Base-by-base conservation (phyloP, 1,140 invertebrate genomes). In the Monochamus saltuarius region DNA sequence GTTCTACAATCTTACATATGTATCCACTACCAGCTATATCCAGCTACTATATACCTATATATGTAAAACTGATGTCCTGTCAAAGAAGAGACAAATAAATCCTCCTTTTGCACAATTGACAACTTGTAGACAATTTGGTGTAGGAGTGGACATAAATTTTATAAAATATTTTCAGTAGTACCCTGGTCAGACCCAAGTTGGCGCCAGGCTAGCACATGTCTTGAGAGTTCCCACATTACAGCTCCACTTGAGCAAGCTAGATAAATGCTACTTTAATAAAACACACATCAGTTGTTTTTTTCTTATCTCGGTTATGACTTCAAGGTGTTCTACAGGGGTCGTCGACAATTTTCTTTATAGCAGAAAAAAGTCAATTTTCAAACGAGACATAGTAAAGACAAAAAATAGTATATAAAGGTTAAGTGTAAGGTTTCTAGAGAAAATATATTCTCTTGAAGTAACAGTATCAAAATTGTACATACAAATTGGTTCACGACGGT, bases 261-360 rank as follows among this genome's bases (percentile, higher is more conserved):
- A 66, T 66, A 66, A 66, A 62, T 54, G 56, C 49, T 62, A 62
- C 49, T 66, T 66, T 66, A 66, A 66, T 39, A 62, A 14, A 54
- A 54, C 19, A 35, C 29, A 56, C 51, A 50, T 39, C 56, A 29
- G 53, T 39, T n/a, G 46, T 66, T 51, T 53, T 50, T 62, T 62
- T 40, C 64, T 62, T 66, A 66, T 66, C 64, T 59, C 13, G 17
- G 22, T 29, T 29, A 29, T 29, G 22, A 29, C 22, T 29, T 29
- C 22, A 6, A 29, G 22, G 22, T 29, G 22, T 29, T 29, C 22
- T 29, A 29, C 22, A 29, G 22, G 22, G 22, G 22, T 29, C 6
- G 22, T 2, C 22, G 22, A 29, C 6, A 29, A 29, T 29, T 29
- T 29, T 29, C 22, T 3, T 29, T 29, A 29, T 29, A 29, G 6